phyloP scores from a whole-genome alignment of 1,140 invertebrate species.

The Bombus fervidus region DNA sequence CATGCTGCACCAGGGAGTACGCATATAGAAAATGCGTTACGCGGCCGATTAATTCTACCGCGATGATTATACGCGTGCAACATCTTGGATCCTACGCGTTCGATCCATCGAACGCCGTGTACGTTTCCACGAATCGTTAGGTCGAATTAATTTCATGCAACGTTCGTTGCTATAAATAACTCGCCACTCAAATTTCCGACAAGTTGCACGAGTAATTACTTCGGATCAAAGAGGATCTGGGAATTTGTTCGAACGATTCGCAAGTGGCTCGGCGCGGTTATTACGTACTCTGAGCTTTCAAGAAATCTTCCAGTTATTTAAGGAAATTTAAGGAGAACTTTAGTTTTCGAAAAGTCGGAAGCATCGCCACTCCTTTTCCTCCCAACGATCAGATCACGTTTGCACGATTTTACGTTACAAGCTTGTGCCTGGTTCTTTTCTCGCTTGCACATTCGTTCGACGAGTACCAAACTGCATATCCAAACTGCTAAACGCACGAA shows the following conservation, averaged over 20 bases:
- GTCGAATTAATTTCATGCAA: conserved; percentile 1
- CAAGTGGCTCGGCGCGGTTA: no score
- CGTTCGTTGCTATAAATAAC: conserved; percentile 29
- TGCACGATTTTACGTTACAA: no score
- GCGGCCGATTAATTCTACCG: conserved; percentile 21
- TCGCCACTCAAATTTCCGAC: not conserved
- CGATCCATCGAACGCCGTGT: not conserved
- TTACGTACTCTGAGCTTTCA: not conserved
- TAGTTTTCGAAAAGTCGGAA: not conserved
- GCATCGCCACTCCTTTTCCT: no score
- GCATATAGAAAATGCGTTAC: not conserved
- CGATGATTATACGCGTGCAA: not conserved
- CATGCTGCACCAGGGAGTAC: no score
- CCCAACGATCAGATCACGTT: no score
- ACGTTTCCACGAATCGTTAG: conserved; percentile 1
- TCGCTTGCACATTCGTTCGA: no score
- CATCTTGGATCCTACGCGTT: not conserved
- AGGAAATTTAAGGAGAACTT: not conserved
- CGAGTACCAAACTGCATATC: no score
- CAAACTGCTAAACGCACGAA: no score
- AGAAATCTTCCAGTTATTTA: not conserved
- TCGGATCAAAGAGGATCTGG: not conserved
- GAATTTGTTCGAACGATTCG: not conserved
- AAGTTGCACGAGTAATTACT: not conserved
- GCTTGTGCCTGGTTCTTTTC: no score